Evolutionary conservation across 2,113 vertebrate species (phyloP), one percentile per base, ranked within the genome.

Genomic region (Carlito syrichta): DNA sequence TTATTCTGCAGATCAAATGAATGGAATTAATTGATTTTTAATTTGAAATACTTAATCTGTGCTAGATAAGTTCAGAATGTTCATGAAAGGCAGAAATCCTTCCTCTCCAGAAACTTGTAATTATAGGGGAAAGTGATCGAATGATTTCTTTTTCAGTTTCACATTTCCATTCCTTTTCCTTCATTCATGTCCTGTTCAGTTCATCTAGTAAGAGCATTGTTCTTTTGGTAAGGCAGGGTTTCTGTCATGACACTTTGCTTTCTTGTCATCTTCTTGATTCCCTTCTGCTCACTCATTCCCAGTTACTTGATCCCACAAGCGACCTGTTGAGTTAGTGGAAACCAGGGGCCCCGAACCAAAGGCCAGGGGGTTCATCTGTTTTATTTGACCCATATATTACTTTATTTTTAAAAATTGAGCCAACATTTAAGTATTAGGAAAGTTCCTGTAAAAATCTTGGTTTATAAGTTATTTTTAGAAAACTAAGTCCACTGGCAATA

Each of bases 21-120:
- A 81, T 7, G 4, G 32, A 96, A 92, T 85, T 90, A 92, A 83
- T 66, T 84, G 87, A 90, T 94, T 96, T 96, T 96, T 92, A 91
- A 73, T 62, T 56, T 83, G 30, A 62, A 50, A 66, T 56, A 43
- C 50, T 93, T 71, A 69, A 83, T 43, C 81, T 86, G 20, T 81
- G 12, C 35, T 68, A 62, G 83, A 52, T 81, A 76, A 81, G 6
- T 87, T 95, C n/a, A 43, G 50, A 94, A 86, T 54, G 45, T 91
- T 9, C 71, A 54, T 63, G 48, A 56, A 82, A 87, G 17, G 35
- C 30, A 43, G 40, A 93, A 45, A 50, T 66, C 30, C 17, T 76
- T 87, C 19, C 54, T 92, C 27, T 89, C 56, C 30, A 92, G 52
- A 54, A 94, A 48, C 69, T 74, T 78, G 5, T 83, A 40, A 60